phyloP scores from a whole-genome alignment of 1,140 invertebrate species.

The Melanaphis sacchari region DNA sequence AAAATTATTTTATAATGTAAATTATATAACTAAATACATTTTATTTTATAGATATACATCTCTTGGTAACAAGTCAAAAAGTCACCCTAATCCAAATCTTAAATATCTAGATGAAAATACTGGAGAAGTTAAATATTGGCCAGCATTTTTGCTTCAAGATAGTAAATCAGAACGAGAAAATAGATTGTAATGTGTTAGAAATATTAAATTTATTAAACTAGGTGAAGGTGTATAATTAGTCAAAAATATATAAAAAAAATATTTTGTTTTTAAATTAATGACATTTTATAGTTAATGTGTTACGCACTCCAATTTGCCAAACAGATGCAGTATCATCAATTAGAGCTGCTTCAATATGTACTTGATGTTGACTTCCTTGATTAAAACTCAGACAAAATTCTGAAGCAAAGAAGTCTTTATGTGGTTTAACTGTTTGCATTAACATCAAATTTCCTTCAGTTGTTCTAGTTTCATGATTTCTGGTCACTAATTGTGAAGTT shows the following conservation, averaged over 20 bases:
- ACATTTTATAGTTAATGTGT: constrained; percentile 73
- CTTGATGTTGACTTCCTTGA: constrained; percentile 63
- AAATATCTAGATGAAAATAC: constrained; percentile 65
- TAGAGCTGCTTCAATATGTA: constrained; percentile 75
- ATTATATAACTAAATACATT: neutral
- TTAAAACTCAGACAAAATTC: constrained; percentile 53
- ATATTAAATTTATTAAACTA: neutral
- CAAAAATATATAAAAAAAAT: neutral
- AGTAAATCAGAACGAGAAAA: constrained; percentile 59
- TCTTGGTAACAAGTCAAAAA: constrained; percentile 80
- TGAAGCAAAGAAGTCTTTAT: constrained; percentile 48
- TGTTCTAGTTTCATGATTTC: constrained; percentile 49
- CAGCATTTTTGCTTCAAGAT: constrained; percentile 81
- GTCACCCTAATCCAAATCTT: constrained; percentile 79
- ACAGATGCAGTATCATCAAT: constrained; percentile 75
- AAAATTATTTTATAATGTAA: neutral
- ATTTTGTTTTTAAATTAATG: constrained; percentile 68
- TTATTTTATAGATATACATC: constrained; percentile 77
- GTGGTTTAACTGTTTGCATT: constrained; percentile 54
- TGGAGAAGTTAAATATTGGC: constrained; percentile 70
- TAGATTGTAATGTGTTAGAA: constrained; percentile 27
- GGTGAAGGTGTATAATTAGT: neutral
- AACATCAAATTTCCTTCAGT: constrained; percentile 48
- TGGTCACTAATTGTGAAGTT: constrained; percentile 62
- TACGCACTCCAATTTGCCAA: constrained; percentile 79